Percentiles rank a stretch among this genome's conserved stretches.
Evolutionary conservation across 2,797 vertebrate genomes (phyloP).

Genomic region (Pangasius krempfi): DNA sequence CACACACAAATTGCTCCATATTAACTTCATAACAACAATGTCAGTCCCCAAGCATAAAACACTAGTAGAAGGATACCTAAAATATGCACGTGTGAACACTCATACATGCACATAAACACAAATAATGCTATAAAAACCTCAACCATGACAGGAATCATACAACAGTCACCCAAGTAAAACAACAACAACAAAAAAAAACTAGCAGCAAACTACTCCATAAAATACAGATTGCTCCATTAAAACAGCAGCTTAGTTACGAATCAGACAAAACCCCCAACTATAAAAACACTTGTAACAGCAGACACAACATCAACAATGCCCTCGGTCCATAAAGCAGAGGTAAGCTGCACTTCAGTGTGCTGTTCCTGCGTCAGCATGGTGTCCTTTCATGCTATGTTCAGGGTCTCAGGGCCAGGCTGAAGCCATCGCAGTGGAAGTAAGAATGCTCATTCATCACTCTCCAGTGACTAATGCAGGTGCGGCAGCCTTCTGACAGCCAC

Average conservation of each 20-base stretch:
- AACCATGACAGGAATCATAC: not conserved
- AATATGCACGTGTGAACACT: not conserved
- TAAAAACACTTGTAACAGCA: not conserved
- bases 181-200: not conserved
- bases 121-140: not conserved
- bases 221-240: not conserved
- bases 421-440: constrained; percentile 22
- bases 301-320: not conserved
- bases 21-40: not conserved
- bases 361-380: not conserved
- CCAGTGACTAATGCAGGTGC: constrained; percentile 45
- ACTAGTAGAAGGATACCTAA: not conserved
- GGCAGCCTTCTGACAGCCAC: constrained; percentile 34
- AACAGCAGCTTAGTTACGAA: not conserved
- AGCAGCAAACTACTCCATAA: not conserved
- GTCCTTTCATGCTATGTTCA: not conserved
- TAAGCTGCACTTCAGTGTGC: not conserved
- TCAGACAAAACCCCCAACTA: not conserved
- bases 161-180: not conserved
- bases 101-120: not conserved
- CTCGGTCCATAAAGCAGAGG: not conserved
- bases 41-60: not conserved
- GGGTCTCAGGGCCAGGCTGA: constrained; percentile 22
- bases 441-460: constrained; percentile 44
- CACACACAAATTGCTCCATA: not conserved